Conservation (phyloP, 2,113 vertebrate genomes). For the Tachycineta bicolor region DNA sequence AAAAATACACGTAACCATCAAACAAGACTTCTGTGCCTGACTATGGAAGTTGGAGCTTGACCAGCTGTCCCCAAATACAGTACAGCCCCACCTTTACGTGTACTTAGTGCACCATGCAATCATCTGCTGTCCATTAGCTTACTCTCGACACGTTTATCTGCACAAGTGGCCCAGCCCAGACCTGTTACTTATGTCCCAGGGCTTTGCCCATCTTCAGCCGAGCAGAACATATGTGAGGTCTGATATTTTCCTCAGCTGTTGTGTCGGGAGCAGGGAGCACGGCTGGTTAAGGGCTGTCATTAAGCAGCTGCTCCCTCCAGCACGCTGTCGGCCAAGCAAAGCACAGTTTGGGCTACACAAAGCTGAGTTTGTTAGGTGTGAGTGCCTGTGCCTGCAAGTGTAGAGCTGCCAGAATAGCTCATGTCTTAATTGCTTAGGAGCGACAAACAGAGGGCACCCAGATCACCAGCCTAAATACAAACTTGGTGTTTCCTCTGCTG, state of each 20-base stretch:
- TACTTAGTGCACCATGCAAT: not conserved
- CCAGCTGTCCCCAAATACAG: not conserved
- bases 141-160: not conserved
- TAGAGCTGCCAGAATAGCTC: conserved; percentile 30
- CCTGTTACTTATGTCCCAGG: not conserved
- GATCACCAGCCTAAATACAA: not conserved
- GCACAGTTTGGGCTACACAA: not conserved
- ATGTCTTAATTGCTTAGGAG: not conserved
- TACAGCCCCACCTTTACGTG: not conserved
- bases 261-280: not conserved
- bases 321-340: not conserved
- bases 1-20: not conserved
- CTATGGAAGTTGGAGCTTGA: not conserved
- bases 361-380: conserved; percentile 23
- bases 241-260: not conserved
- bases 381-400: not conserved
- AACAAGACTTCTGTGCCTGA: not conserved
- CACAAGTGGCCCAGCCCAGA: not conserved
- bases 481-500: not conserved
- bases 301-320: not conserved
- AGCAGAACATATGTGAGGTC: not conserved
- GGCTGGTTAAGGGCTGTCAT: not conserved
- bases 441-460: not conserved
- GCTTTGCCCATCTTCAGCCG: not conserved
- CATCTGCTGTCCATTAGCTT: not conserved